These are phyloP conservation scores for Masticophis lateralis DNA, from an alignment of 2,797 vertebrate genomes.

Conservation along the genomic window DNA sequence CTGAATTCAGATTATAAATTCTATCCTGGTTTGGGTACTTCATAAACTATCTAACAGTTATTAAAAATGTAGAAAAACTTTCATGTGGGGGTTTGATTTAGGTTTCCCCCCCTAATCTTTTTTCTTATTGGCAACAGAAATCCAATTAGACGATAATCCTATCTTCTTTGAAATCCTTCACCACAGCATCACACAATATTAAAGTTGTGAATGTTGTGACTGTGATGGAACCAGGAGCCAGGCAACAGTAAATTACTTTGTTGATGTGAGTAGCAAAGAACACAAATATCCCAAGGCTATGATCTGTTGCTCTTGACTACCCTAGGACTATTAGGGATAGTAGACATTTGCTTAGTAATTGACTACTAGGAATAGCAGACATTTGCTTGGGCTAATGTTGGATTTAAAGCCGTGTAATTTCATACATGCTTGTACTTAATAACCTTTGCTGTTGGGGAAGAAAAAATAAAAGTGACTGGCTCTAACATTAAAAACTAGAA, in stretches of 20 bases:
- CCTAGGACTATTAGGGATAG: not conserved
- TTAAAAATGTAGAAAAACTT: constrained; percentile 38
- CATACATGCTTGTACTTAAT: constrained; percentile 9
- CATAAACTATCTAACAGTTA: constrained; percentile 34
- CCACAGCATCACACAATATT: not conserved
- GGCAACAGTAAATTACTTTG: not conserved
- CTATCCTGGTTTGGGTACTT: not conserved
- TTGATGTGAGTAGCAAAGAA: not conserved
- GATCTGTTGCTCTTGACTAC: not conserved
- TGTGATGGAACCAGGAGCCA: not conserved
- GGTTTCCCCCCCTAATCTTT: not conserved
- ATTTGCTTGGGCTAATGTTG: not conserved
- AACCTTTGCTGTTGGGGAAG: not conserved
- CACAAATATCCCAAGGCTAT: not conserved
- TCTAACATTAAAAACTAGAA: constrained; percentile 5
- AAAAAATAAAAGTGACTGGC: constrained; percentile 8
- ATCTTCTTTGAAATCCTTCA: constrained; percentile 29
- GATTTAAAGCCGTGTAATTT: not conserved
- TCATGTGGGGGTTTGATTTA: constrained; percentile 15
- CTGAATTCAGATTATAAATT: rapidly evolving
- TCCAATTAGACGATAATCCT: constrained; percentile 52
- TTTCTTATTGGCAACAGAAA: constrained; percentile 62
- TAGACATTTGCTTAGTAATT: not conserved
- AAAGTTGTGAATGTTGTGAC: not conserved
- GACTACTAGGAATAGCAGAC: not conserved